A percentile compares a stretch with the other conserved stretches of the same genome.
phyloP scores from a whole-genome alignment of 1,140 invertebrate species.

The Tyrophagus putrescentiae region DNA sequence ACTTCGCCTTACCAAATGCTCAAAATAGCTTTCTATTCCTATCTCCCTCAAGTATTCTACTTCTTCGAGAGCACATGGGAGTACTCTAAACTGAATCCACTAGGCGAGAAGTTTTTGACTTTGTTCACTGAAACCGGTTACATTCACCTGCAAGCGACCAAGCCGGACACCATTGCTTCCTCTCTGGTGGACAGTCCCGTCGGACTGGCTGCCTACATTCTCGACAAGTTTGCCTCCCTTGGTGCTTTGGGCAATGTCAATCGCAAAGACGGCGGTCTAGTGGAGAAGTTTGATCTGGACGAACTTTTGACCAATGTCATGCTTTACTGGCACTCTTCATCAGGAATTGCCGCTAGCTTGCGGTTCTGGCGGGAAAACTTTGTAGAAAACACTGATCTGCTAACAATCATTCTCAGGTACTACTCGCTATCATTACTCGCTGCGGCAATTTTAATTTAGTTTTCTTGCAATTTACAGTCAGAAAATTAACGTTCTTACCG shows the following conservation, averaged over 20 bases:
- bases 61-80: constrained; percentile 35
- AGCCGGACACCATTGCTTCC: constrained; percentile 73
- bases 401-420: constrained; percentile 54
- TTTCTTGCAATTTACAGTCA: constrained; percentile 49
- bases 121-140: constrained; percentile 59
- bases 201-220: constrained; percentile 44
- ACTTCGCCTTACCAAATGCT: background rate
- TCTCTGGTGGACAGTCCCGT: constrained; percentile 7
- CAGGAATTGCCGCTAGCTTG: constrained; percentile 54
- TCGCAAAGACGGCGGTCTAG: constrained; percentile 54
- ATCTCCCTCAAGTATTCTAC: constrained; percentile 39
- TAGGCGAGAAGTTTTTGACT: constrained; percentile 27
- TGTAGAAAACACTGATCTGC: too few species aligned
- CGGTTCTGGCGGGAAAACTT: constrained; percentile 50
- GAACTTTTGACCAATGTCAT: constrained; percentile 41
- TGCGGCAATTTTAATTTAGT: background rate
- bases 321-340: constrained; percentile 65
- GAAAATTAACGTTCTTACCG: background rate
- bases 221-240: constrained; percentile 59
- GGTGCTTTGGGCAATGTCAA: constrained; percentile 21
- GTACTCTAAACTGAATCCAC: constrained; percentile 40
- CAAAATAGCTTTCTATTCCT: constrained; percentile 32
- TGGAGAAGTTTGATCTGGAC: constrained; percentile 45
- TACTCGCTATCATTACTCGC: constrained; percentile 61
- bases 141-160: constrained; percentile 59